Base-by-base conservation (phyloP, 1,140 invertebrate genomes). In the Aphelenchoides avenae region DNA sequence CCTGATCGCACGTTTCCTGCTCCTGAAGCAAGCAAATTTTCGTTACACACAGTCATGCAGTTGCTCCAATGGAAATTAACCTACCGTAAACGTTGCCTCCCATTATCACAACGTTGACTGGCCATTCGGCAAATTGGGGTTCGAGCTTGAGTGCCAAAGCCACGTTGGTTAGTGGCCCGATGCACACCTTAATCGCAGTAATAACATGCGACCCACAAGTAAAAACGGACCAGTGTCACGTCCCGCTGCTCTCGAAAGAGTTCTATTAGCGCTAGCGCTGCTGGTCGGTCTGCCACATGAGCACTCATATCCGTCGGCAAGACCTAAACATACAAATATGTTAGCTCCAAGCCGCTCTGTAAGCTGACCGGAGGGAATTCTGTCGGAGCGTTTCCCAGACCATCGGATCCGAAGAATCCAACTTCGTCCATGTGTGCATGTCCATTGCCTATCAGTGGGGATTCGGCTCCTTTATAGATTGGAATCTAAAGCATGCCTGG, bases 121-220 rank as follows among this genome's bases (percentile, higher is more conserved):
- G 75, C 33, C 82, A 80, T 1, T 78, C 58, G 0, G 81, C 75
- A 71, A 89, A 85, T 27, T 82, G 62, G 3, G 83, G 82, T 66
- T 85, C 85, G 57, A 87, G 79, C 64, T 84, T 82, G 7, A 85
- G 80, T 2, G 86, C 82, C 48, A 87, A 64, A 4, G 87, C 87
- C 43, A 87, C 75, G 71, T 89, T 89, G 1, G 87, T 89, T 30
- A 88, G 73, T 0, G 87, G 86, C 2, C 82, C 87, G 30, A 88
- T 62, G 52, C 83, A 82, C 34, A 88, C n/a, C n/a, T n/a, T n/a
- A n/a, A n/a, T n/a, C n/a, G n/a, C n/a, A n/a, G n/a, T n/a, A n/a
- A n/a, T n/a, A n/a, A n/a, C n/a, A n/a, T n/a, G n/a, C n/a, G n/a
- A n/a, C n/a, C n/a, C n/a, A n/a, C n/a, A n/a, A n/a, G n/a, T n/a